Evolutionary conservation across 1,140 invertebrate species (phyloP), one percentile per base, ranked within the genome.

Genomic region (Daktulosphaira vitifoliae): DNA sequence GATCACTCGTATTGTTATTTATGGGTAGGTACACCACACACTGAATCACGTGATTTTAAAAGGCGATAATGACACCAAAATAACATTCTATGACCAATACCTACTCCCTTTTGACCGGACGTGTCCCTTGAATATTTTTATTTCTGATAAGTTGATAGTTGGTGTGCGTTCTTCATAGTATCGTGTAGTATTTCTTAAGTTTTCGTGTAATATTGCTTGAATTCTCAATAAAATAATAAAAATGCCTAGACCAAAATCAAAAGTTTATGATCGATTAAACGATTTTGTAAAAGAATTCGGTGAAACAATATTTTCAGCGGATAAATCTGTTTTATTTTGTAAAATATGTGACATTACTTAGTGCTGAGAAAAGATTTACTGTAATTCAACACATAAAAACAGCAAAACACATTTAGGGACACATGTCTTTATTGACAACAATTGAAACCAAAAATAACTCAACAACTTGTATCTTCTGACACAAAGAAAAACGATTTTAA

Each of bases 401-500:
- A 51, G 49, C 25, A 51, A 51, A 26, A 51, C n/a, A 18, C 49
- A 29, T 51, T 1, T 9, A 29, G n/a, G n/a, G 2, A n/a, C n/a
- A n/a, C n/a, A n/a, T n/a, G n/a, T 51, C 8, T 51, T 16, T 26
- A 29, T 18, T 26, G 25, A 51, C 49, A 16, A 51, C n/a, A 51
- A 51, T 51, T 51, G 15, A 29, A 29, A n/a, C 13, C n/a, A 29
- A 29, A 15, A 9, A 51, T 11, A 51, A 51, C 1, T 29, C 49
- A 51, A 16, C 25, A 29, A 51, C 49, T 51, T 18, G 49, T 25
- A 49, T 51, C 48, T n/a, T 51, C 49, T 51, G 25, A 26, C 25
- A 16, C 15, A 15, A 51, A 51, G 13, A 51, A 51, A 51, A 29
- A 51, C n/a, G 25, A 51, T 50, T 50, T 25, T 50, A 25, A 50